Evolutionary conservation across 2,888 invertebrate species (phyloP).

Genomic region (Digitonthophagus gazella): DNA sequence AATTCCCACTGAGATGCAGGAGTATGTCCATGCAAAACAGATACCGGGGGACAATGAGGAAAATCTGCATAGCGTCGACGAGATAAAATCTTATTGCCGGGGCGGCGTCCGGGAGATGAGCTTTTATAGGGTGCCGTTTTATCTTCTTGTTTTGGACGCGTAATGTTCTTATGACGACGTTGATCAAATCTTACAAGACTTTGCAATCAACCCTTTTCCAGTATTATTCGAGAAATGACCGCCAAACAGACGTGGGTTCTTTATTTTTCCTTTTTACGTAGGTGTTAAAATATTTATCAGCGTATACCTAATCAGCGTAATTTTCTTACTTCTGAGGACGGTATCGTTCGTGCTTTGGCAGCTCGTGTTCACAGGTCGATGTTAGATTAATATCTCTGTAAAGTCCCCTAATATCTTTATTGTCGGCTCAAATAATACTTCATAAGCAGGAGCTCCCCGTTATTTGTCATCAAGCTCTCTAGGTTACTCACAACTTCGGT

Average conservation of each 20-base stretch:
- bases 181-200: not conserved
- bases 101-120: not conserved
- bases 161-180: not conserved
- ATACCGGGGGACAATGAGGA: not conserved
- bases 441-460: not conserved
- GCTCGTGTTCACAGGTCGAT: not conserved
- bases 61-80: not conserved
- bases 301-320: too few relatives aligned
- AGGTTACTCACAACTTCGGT: not conserved
- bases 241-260: not conserved
- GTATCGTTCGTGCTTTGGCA: not conserved
- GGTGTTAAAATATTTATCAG: too few relatives aligned
- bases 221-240: not conserved
- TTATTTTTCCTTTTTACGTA: too few relatives aligned
- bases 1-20: slow-evolving; percentile 34
- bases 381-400: not conserved
- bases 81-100: not conserved
- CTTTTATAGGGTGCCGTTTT: not conserved
- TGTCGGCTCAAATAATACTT: not conserved
- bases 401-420: not conserved
- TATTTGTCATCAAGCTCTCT: not conserved
- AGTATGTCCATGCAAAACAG: not conserved
- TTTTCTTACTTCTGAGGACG: too few relatives aligned
- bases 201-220: not conserved
- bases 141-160: not conserved